Evolutionary conservation across 2,113 vertebrate species (phyloP).

Genomic region (Lagenorhynchus albirostris): DNA sequence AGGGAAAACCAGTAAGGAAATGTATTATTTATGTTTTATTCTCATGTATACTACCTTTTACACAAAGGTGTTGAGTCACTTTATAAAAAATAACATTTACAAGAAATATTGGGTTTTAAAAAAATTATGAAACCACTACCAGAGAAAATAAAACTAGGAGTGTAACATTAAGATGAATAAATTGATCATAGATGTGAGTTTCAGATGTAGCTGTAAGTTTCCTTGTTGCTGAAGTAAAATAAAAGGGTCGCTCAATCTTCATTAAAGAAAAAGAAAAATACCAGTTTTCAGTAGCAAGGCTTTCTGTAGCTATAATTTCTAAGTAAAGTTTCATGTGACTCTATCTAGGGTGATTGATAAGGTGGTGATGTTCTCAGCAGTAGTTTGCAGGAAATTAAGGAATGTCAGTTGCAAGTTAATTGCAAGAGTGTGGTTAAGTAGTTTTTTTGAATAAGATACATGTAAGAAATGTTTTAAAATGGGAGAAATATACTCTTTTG

Average conservation of each 20-base stretch:
- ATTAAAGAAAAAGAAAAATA: slow-evolving; percentile 1
- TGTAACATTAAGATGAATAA: not conserved
- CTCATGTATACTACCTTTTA: not conserved
- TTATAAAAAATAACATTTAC: not conserved
- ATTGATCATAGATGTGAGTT: not conserved
- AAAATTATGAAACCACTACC: not conserved
- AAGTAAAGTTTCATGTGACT: not conserved
- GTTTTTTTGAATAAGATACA: not conserved
- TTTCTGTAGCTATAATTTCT: not conserved
- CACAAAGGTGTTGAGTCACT: not conserved
- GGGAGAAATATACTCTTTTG: not conserved
- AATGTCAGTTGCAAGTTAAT: not conserved
- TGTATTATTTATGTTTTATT: not conserved
- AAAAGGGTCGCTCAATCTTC: not conserved
- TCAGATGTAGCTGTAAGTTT: not conserved
- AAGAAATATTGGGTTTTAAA: not conserved
- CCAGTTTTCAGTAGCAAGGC: not conserved
- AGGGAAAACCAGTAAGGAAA: not conserved
- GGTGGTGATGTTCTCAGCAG: not conserved
- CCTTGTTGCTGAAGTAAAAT: not conserved
- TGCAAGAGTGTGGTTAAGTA: not conserved
- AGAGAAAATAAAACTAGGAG: not conserved
- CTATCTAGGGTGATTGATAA: not conserved
- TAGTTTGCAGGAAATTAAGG: not conserved
- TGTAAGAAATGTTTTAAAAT: slow-evolving; percentile 3